Base-by-base conservation (phyloP, 2,797 vertebrate genomes). In the Myotis myotis region DNA sequence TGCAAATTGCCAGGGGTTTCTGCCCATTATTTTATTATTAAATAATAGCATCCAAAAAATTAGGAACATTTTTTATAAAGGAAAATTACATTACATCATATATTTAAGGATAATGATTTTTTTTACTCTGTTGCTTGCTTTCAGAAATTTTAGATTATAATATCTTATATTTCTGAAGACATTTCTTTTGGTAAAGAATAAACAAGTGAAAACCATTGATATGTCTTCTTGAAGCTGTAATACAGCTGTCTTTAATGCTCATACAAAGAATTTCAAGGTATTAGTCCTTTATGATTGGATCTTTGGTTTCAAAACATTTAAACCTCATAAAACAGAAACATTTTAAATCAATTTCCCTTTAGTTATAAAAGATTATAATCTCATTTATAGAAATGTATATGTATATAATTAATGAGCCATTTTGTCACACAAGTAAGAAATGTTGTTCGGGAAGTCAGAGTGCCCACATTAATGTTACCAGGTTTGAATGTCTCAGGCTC, bases 41-140 rank as follows among this genome's bases (percentile, higher is more conserved):
- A 79, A 92, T 76, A 85, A 74, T 80, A 79, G 4, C 33, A 66
- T 33, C 28, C 64, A 90, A 87, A 76, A 68, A 44, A 51, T 33
- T 66, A 76, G 33, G 28, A 93, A 70, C 8, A 38, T 81, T 87
- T 86, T 87, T 5, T 33, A 68, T 47, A 70, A 84, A 94, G 76
- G 2, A 96, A 97, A 97, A 64, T 44, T 85, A 96, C 72, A 93
- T 94, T 95, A 83, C 33, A 97, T 53, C 84, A 47, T 80, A 49
- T 81, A 95, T 96, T 76, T 83, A 87, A 90, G 47, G 79, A 64
- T 93, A 96, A 96, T 89, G 81, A 86, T 90, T 93, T 96, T 96
- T 93, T 95, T 68, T 74, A 8, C 44, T 94, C 92, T 74, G 19
- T 90, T 96, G 92, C 95, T 97, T 51, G 83, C 96, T 97, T 79